These are phyloP conservation scores for Ctenosaura bakeri DNA, from an alignment of 2,797 vertebrate genomes.

Conservation along the genomic window DNA sequence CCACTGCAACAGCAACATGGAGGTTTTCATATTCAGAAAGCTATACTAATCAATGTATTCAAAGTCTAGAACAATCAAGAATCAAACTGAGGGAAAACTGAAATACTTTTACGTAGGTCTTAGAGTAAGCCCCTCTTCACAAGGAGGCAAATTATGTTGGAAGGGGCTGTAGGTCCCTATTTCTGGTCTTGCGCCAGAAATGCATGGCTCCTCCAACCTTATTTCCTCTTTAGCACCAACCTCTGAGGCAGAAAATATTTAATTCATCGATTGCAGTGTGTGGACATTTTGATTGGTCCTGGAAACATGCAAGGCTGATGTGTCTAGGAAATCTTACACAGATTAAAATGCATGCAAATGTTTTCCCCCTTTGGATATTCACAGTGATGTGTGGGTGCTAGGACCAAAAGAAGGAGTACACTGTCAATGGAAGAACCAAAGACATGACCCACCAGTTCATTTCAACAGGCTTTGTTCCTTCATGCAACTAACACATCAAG, in stretches of 20 bases:
- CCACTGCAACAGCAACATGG: too few species aligned
- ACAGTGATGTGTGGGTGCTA: neutral
- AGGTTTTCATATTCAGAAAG: too few species aligned
- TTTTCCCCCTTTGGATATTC: neutral
- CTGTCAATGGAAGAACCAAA: neutral
- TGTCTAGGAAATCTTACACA: neutral
- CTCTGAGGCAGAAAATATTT: neutral
- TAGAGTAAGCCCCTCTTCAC: neutral
- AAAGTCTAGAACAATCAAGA: neutral
- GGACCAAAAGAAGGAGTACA: neutral
- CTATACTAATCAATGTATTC: too few species aligned
- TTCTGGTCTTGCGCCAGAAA: neutral
- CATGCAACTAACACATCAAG: neutral
- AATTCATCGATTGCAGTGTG: neutral
- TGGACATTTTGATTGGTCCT: neutral
- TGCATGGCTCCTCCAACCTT: neutral
- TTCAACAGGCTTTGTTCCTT: neutral
- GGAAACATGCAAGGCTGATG: neutral
- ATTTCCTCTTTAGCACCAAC: too few species aligned
- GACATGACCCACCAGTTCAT: neutral
- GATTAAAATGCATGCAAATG: neutral
- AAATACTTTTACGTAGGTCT: neutral
- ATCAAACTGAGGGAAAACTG: neutral
- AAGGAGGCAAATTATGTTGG: neutral
- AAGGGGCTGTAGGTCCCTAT: neutral